Evolutionary conservation across 2,888 invertebrate genomes (phyloP), one percentile per base, ranked within the genome.

Genomic region (Seira musarum): DNA sequence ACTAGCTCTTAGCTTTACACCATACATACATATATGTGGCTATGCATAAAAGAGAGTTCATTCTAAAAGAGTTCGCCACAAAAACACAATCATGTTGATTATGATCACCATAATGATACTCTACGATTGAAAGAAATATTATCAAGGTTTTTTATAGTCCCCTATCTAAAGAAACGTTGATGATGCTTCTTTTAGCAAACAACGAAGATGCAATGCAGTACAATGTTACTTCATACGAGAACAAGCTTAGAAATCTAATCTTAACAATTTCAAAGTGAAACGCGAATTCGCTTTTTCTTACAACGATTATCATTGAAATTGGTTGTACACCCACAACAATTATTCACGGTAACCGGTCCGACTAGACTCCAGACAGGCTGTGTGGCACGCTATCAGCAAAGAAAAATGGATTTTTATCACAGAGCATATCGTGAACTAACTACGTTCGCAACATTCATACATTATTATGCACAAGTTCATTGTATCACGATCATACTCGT

Each of bases 291-390:
- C 40, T 40, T 68, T 68, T 68, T 68, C 25, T 24, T 46, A 61
- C n/a, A n/a, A 40, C 60, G 57, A 70, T 70, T 69, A 69, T 69
- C 30, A 70, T 40, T n/a, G 57, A 70, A 61, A 70, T 70, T 61
- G 70, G 70, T 70, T 61, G 10, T 61, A 70, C 70, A 70, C 70
- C 70, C 70, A 70, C 70, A 70, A 70, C 61, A 70, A 70, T 70
- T 70, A 70, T 70, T 70, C 40, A 70, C 35, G 70, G 60, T 40
- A 70, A 61, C 70, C 35, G n/a, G 25, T 57, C 57, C 24, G 57
- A 53, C 68, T 68, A 49, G 67, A 68, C 67, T 17, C 21, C 24
- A 22, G 22, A 53, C 21, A 49, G 46, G 17, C 40, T 68, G 64
- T 64, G 17, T 24, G 21, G 57, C 17, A 22, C 22, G 24, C 13